Percentiles rank a stretch among this genome's conserved stretches.
Conservation (phyloP, 2,113 vertebrate species). For the Bostrychus sinensis region DNA sequence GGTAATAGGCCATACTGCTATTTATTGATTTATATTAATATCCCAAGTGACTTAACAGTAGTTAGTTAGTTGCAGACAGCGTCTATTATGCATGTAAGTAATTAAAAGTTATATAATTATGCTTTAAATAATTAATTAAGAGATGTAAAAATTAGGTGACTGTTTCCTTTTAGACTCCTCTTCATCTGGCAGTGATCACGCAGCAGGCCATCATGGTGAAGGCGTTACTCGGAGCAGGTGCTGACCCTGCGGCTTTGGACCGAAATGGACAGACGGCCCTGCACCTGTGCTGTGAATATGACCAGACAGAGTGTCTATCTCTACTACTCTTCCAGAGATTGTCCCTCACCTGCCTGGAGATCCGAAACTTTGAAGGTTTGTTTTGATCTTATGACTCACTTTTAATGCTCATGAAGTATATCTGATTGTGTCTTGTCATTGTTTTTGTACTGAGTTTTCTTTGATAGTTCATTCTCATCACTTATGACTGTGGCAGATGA, state of each 20-base stretch:
- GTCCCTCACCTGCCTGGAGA: constrained; percentile 73
- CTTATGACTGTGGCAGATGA: constrained; percentile 1
- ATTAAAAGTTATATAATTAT: too few relatives aligned
- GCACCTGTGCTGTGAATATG: constrained; percentile 88
- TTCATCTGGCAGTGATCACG: constrained; percentile 90
- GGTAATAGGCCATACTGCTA: too few relatives aligned
- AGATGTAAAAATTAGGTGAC: too few relatives aligned
- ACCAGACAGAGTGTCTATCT: constrained; percentile 76
- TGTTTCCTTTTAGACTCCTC: constrained; percentile 80
- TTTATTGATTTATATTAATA: too few relatives aligned
- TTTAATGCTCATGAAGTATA: not conserved
- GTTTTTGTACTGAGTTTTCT: not conserved
- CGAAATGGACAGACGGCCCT: constrained; percentile 85
- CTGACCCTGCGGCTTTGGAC: constrained; percentile 83
- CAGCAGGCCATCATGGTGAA: constrained; percentile 79
- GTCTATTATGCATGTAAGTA: too few relatives aligned
- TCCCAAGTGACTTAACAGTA: too few relatives aligned
- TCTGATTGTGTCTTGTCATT: not conserved
- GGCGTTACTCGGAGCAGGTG: constrained; percentile 75
- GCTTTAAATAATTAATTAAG: too few relatives aligned
- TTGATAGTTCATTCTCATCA: not conserved
- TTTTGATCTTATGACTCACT: constrained; percentile 1
- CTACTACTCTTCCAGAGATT: constrained; percentile 68
- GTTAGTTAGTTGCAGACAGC: too few relatives aligned
- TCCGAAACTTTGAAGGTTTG: constrained; percentile 87